Evolutionary conservation across 2,797 vertebrate species (phyloP).

Genomic region (Paramormyrops hopkinsi): DNA sequence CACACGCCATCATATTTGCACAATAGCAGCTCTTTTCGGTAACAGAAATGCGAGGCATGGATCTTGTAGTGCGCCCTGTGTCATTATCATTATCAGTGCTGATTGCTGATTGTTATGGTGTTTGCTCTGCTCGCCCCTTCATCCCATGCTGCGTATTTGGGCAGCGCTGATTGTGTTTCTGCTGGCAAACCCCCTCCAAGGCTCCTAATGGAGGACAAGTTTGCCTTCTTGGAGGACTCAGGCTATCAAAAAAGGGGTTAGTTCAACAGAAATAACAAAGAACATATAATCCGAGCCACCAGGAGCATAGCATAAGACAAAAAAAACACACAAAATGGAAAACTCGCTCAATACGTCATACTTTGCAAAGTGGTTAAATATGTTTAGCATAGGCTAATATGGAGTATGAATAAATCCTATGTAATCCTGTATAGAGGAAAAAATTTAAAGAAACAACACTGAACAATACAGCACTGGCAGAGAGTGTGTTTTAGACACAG

Average conservation of each 20-base stretch:
- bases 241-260: conserved; percentile 40
- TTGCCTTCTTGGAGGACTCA: conserved; percentile 23
- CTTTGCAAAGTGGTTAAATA: background rate
- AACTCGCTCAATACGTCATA: background rate
- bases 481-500: conserved; percentile 52
- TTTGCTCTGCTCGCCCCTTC: conserved; percentile 66
- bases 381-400: background rate
- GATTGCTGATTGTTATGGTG: conserved; percentile 78
- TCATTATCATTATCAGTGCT: conserved; percentile 67
- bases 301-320: conserved; percentile 7
- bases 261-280: conserved; percentile 59
- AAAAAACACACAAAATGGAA: background rate
- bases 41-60: conserved; percentile 40
- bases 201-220: conserved; percentile 50
- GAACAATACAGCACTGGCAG: conserved; percentile 44
- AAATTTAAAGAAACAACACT: conserved; percentile 51
- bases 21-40: conserved; percentile 42
- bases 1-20: conserved; percentile 41
- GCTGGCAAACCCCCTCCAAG: conserved; percentile 54
- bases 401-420: background rate
- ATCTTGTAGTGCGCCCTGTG: conserved; percentile 48
- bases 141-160: conserved; percentile 69
- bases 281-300: conserved; percentile 60
- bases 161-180: conserved; percentile 74
- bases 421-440: background rate